Evolutionary conservation across 2,888 invertebrate species (phyloP).

Genomic region (Trissoscelio sp.): DNA sequence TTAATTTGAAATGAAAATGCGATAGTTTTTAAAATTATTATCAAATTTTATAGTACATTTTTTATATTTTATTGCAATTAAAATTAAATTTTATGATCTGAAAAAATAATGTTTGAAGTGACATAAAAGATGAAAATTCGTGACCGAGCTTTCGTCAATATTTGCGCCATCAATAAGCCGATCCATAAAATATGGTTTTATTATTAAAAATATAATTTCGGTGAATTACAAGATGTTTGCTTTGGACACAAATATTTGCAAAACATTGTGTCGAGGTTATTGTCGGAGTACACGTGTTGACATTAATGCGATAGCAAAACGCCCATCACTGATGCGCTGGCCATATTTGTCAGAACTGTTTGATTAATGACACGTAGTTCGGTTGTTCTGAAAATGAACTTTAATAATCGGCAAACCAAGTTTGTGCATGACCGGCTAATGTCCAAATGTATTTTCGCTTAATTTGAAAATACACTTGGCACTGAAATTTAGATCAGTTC

Average conservation of each 20-base stretch:
- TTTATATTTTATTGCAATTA: too few species aligned
- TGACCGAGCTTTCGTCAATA: conserved; percentile 3
- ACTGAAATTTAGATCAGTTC: background rate
- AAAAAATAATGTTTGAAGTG: background rate
- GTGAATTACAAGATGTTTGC: conserved; percentile 40
- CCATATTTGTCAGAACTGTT: conserved; percentile 38
- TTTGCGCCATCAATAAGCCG: conserved; percentile 12
- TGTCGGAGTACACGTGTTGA: conserved; percentile 18
- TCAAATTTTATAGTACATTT: too few species aligned
- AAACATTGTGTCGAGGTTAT: conserved; percentile 27
- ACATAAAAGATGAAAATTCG: background rate
- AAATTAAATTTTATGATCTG: too few species aligned
- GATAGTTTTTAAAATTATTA: too few species aligned
- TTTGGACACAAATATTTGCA: conserved; percentile 40
- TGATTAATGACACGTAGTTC: conserved; percentile 50
- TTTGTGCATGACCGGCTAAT: background rate
- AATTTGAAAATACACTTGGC: background rate
- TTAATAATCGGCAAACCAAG: conserved; percentile 7
- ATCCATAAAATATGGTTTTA: conserved; percentile 28
- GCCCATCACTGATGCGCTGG: conserved; percentile 32
- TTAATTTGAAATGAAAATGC: too few species aligned
- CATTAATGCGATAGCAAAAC: conserved; percentile 52
- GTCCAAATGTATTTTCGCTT: background rate
- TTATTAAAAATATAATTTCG: conserved; percentile 26
- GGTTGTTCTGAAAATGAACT: conserved; percentile 22